These are phyloP conservation scores for Taphrorychus bicolor DNA, from an alignment of 2,888 invertebrate species.

Conservation along the genomic window DNA sequence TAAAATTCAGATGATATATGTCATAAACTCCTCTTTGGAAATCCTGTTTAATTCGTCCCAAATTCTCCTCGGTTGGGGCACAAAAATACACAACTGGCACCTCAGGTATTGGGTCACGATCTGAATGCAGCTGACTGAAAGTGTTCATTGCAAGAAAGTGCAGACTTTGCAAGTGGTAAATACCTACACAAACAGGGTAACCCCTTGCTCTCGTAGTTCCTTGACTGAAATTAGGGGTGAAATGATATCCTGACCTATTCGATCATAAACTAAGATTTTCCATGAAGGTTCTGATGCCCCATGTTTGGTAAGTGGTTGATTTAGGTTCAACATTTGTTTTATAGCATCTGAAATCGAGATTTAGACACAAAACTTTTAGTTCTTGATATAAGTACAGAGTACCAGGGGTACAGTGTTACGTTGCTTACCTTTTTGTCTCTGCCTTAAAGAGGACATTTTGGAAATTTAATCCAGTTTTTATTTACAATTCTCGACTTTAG, in stretches of 20 bases:
- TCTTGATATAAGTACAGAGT: too few species aligned
- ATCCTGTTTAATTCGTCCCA: conserved; percentile 91
- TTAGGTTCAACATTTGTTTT: conserved; percentile 95
- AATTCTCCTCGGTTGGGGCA: conserved; percentile 93
- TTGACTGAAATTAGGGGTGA: conserved; percentile 96
- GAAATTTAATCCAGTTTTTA: background rate
- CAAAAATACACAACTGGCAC: conserved; percentile 99
- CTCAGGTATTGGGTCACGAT: conserved; percentile 94
- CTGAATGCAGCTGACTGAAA: conserved; percentile 83
- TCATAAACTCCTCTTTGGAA: conserved; percentile 90
- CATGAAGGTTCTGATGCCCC: conserved; percentile 88
- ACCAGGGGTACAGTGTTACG: too few species aligned
- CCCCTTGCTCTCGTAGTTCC: conserved; percentile 93
- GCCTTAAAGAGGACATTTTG: conserved; percentile 53
- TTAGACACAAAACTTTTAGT: conserved; percentile 13
- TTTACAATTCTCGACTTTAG: too few species aligned
- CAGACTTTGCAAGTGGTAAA: background rate
- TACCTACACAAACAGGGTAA: conserved; percentile 95
- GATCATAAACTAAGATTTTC: conserved; percentile 96
- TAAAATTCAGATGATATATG: conserved; percentile 94
- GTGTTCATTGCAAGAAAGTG: conserved; percentile 17
- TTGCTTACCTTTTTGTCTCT: conserved; percentile 72
- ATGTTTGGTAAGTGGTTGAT: conserved; percentile 78
- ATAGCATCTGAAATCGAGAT: conserved; percentile 75
- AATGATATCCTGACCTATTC: conserved; percentile 97